Base-by-base conservation (phyloP, 1,140 invertebrate genomes). In the Araneus ventricosus region DNA sequence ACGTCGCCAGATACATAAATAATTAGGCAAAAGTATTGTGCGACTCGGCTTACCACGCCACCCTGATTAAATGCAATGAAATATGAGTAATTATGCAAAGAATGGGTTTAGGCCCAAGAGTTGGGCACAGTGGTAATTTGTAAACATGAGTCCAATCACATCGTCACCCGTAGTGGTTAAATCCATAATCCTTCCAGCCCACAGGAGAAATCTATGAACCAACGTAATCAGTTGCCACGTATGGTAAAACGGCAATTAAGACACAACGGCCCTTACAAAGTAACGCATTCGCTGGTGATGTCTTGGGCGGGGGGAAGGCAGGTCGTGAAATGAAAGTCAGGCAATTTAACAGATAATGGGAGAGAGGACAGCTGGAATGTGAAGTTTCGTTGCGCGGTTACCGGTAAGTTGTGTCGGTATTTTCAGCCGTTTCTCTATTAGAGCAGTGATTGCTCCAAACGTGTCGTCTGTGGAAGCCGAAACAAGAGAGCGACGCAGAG, bases 1-100 rank as follows among this genome's bases (percentile, higher is more conserved):
- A 52, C 45, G 5, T 52, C 45, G 10, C 45, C 10, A 52, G 27
- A 67, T 67, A 67, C 27, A 67, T 67, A 27, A 67, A 30, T 67
- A n/a, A 67, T 63, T 27, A n/a, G 63, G 7, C 24, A 27, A 67
- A 67, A 67, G 63, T 27, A 67, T 14, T 27, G n/a, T 4, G 27
- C n/a, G 0, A 14, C 63, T 7, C 63, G n/a, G 3, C 27, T 4
- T n/a, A 67, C 63, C n/a, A 67, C 8, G 63, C n/a, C 22, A 67
- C 24, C 63, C n/a, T 67, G 63, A 67, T 67, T 30, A 67, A 67
- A 67, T 67, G 63, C 63, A 63, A 27, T 63, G 61, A 63, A 24
- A 63, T 7, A 8, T 24, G 63, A 67, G 63, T 30, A 67, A 67
- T 67, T 67, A 67, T 67, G 6, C 24, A 27, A 41, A 52, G 24